These are phyloP conservation scores for Stenopsyche tienmushanensis DNA, from an alignment of 1,140 invertebrate species.

Conservation along the genomic window DNA sequence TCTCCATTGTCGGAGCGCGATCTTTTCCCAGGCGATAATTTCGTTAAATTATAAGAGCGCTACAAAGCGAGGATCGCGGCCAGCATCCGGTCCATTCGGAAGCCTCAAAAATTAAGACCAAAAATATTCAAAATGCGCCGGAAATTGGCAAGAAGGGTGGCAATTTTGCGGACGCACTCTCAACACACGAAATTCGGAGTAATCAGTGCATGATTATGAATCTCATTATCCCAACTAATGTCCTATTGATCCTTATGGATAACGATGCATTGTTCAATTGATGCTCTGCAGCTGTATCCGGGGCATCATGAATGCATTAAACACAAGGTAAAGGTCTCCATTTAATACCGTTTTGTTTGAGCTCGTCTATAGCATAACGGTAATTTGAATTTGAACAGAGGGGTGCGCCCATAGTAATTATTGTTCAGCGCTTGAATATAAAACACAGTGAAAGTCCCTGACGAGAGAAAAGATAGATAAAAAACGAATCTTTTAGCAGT, in stretches of 20 bases:
- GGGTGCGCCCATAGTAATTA: not conserved
- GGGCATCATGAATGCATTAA: no score
- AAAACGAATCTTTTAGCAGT: not conserved
- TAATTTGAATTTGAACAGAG: not conserved
- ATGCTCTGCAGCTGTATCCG: no score
- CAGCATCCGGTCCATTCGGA: not conserved
- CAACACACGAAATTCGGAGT: no score
- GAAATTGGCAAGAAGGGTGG: no score
- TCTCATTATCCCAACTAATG: no score
- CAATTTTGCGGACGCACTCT: no score
- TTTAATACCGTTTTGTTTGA: not conserved
- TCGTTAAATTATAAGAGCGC: slow-evolving; percentile 21
- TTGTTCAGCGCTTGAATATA: not conserved
- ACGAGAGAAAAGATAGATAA: not conserved
- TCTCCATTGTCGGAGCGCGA: slow-evolving; percentile 26
- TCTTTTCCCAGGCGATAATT: slow-evolving; percentile 35
- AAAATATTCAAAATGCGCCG: not conserved
- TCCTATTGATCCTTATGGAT: no score
- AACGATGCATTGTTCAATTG: no score
- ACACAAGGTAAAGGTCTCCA: not conserved
- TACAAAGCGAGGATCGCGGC: not conserved
- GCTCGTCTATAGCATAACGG: not conserved
- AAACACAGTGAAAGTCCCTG: slow-evolving; percentile 13
- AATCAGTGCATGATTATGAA: no score
- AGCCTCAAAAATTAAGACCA: not conserved